Conservation (phyloP, 2,113 vertebrate genomes). For the Cinclus mexicanus region DNA sequence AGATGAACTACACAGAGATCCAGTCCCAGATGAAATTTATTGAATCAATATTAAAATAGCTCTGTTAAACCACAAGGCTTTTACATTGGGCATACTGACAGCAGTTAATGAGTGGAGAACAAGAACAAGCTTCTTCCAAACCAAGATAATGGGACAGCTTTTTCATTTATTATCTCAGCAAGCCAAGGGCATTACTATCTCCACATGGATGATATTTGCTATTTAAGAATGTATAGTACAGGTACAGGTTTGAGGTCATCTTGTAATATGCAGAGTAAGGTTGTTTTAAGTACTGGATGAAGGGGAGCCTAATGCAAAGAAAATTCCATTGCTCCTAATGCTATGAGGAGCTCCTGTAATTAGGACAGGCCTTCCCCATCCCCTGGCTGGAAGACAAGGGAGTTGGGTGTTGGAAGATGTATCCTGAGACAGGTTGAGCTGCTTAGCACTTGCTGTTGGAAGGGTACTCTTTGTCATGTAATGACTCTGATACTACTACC, state of each 20-base stretch:
- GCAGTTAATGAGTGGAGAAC: neutral
- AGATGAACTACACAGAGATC: neutral
- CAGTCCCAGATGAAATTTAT: neutral
- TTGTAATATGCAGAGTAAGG: neutral
- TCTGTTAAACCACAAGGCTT: conserved; percentile 4
- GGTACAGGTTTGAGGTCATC: neutral
- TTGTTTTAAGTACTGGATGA: neutral
- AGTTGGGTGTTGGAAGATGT: accelerated
- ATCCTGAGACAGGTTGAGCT: neutral
- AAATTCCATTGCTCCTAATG: accelerated
- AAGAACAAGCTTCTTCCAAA: neutral
- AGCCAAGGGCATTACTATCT: neutral
- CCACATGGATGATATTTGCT: neutral
- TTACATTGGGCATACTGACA: neutral
- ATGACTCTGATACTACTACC: neutral
- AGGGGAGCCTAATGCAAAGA: neutral
- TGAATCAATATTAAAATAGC: conserved; percentile 20
- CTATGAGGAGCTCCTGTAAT: neutral
- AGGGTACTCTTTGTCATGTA: neutral
- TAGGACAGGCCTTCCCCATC: neutral
- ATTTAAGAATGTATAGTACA: neutral
- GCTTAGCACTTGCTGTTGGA: neutral
- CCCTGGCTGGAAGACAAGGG: neutral
- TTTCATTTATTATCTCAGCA: neutral
- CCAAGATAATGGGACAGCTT: neutral